Evolutionary conservation across 1,140 invertebrate genomes (phyloP).

Genomic region (Nilaparvata lugens): DNA sequence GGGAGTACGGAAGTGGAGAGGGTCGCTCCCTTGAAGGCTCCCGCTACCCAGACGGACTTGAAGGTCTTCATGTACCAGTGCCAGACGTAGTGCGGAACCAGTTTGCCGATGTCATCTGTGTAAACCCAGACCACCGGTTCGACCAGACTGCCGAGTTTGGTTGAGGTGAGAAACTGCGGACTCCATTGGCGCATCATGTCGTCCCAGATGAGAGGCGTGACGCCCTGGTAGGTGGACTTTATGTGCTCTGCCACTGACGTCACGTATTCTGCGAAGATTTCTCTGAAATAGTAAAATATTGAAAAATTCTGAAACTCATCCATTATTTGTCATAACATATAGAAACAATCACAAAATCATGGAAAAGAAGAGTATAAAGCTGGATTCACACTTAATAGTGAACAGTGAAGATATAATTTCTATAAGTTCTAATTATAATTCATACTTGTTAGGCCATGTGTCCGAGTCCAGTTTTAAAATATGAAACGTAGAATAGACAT

Average conservation of each 20-base stretch:
- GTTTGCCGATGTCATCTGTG: slow-evolving; percentile 13
- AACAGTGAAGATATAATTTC: too few species aligned
- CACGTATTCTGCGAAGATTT: slow-evolving; percentile 16
- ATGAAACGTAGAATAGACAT: too few species aligned
- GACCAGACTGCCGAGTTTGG: slow-evolving; percentile 39
- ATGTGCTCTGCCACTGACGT: slow-evolving; percentile 18
- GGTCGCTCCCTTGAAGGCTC: slow-evolving; percentile 51
- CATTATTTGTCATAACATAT: too few species aligned
- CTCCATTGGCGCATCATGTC: slow-evolving; percentile 50
- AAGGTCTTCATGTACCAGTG: slow-evolving; percentile 36
- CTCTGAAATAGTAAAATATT: slow-evolving; percentile 1
- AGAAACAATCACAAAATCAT: too few species aligned
- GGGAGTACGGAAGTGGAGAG: slow-evolving; percentile 42
- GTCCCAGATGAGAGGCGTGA: slow-evolving; percentile 50
- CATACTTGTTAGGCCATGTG: too few species aligned
- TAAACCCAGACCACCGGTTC: slow-evolving; percentile 43
- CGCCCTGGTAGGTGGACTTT: slow-evolving; percentile 30
- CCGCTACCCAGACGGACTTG: slow-evolving; percentile 49
- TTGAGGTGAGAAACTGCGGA: slow-evolving; percentile 35
- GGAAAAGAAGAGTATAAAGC: too few species aligned
- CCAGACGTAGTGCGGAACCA: slow-evolving; percentile 13
- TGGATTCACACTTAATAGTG: too few species aligned
- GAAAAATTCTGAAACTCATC: too few species aligned
- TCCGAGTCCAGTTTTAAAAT: too few species aligned
- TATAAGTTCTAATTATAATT: too few species aligned